These are phyloP conservation scores for Penaeus chinensis DNA, from an alignment of 1,140 invertebrate genomes.

Conservation along the genomic window DNA sequence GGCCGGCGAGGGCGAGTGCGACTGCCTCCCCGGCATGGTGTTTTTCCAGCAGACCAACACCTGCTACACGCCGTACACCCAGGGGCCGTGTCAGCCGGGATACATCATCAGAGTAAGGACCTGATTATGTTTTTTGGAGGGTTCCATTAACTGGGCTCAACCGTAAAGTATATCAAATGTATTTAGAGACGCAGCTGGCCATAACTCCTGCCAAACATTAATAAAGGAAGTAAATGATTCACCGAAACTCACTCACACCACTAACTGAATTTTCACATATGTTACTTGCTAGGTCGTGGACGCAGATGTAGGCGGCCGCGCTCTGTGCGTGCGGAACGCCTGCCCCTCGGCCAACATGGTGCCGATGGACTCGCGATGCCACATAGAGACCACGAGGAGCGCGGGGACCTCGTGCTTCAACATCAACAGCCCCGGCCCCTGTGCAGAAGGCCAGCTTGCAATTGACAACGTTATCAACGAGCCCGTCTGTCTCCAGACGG, in stretches of 20 bases:
- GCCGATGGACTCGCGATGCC: slow-evolving; percentile 3
- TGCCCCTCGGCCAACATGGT: slow-evolving; percentile 24
- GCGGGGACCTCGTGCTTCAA: background rate
- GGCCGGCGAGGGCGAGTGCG: slow-evolving; percentile 50
- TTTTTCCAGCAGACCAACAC: slow-evolving; percentile 11
- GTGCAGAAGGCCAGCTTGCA: background rate
- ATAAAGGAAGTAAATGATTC: too few relatives aligned
- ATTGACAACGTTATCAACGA: slow-evolving; percentile 5
- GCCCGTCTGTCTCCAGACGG: slow-evolving; percentile 21
- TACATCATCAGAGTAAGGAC: slow-evolving; percentile 37
- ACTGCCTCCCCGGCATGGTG: slow-evolving; percentile 42
- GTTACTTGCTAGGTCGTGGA: slow-evolving; percentile 14
- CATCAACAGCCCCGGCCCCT: slow-evolving; percentile 3
- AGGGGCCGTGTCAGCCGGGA: slow-evolving; percentile 28
- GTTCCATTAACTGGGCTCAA: too few relatives aligned
- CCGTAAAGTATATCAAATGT: background rate
- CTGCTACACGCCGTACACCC: slow-evolving; percentile 37
- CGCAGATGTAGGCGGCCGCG: background rate
- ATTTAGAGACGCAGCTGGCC: background rate
- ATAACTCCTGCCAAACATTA: too few relatives aligned
- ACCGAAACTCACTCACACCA: too few relatives aligned
- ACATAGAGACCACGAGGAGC: background rate
- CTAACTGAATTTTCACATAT: too few relatives aligned
- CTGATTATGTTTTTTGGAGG: background rate
- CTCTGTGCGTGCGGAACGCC: background rate